Base-by-base conservation (phyloP, 2,888 invertebrate genomes). In the Onchidella celtica region DNA sequence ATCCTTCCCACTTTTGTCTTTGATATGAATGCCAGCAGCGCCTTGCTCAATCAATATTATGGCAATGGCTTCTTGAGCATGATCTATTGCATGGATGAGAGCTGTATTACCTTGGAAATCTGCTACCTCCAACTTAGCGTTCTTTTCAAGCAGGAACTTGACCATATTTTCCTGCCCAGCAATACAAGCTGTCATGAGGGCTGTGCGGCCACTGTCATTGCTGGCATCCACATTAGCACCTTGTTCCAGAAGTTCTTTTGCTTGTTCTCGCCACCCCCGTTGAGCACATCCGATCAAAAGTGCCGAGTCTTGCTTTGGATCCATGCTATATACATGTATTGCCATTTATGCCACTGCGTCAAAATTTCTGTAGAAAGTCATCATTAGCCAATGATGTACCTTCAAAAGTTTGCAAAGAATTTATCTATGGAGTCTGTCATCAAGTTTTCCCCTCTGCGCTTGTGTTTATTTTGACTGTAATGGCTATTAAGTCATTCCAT, bases 201-300 rank as follows among this genome's bases (percentile, higher is more conserved):
- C 68, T 27, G 77, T 69, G 65, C 36, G 59, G 1, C 77, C 77
- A 1, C 27, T 68, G 34, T 57, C 36, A 59, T 59, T 59, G 36
- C 40, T 68, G 0, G 36, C 14, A n/a, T 68, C 34, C 17, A 34
- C 27, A 59, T 69, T 55, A 11, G 65, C 66, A 0, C 77, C 77
- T 32, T 24, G 32, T 0, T 77, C 68, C 0, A 77, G 69, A n/a
- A 77, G 57, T 57, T 4, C 40, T 21, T 32, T 32, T 68, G 59
- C 66, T 14, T 68, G 34, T 34, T 57, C 27, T 3, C 4, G 34
- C 27, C 57, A 32, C 3, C 68, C 77, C 47, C 68, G 1, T 24
- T 24, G 27, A 29, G 77, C 77, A 65, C 77, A 77, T 0, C 57
- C 38, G 57, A 77, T 77, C 57, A 77, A 21, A 57, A 69, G 77